Conservation (phyloP, 1,140 invertebrate genomes). For the Trinorchestia longiramus region DNA sequence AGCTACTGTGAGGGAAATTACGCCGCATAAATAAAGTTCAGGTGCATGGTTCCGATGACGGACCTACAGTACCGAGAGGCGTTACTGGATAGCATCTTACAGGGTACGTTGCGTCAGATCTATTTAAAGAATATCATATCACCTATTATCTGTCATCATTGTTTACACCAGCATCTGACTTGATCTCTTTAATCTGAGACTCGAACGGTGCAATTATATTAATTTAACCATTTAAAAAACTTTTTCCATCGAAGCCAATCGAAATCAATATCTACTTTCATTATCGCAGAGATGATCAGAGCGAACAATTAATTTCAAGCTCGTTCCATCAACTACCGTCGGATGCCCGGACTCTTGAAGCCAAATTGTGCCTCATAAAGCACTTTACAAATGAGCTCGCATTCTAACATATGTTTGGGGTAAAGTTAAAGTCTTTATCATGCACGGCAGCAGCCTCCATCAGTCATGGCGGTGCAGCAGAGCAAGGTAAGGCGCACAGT, state of each 20-base stretch:
- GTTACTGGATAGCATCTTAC: not conserved
- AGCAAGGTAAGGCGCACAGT: not conserved
- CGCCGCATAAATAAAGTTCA: not conserved
- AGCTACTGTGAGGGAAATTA: slow-evolving; percentile 35
- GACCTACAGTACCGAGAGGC: not conserved
- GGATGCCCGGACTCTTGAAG: not conserved
- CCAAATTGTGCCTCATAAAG: not conserved
- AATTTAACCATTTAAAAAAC: not conserved
- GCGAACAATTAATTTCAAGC: not conserved
- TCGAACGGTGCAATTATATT: not conserved
- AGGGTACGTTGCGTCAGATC: not conserved
- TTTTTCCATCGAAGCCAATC: not conserved
- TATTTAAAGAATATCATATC: not conserved
- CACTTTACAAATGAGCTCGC: not conserved
- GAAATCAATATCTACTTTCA: not conserved
- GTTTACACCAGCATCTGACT: not conserved
- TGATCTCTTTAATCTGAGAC: not conserved
- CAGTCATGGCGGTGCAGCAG: not conserved
- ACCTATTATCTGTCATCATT: not conserved
- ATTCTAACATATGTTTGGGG: not conserved
- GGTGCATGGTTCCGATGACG: not conserved
- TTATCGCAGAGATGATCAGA: not conserved
- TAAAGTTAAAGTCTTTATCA: not conserved
- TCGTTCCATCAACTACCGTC: not conserved
- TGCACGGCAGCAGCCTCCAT: not conserved